Conservation (phyloP, 1,140 invertebrate genomes). For the Zeugodacus cucurbitae region DNA sequence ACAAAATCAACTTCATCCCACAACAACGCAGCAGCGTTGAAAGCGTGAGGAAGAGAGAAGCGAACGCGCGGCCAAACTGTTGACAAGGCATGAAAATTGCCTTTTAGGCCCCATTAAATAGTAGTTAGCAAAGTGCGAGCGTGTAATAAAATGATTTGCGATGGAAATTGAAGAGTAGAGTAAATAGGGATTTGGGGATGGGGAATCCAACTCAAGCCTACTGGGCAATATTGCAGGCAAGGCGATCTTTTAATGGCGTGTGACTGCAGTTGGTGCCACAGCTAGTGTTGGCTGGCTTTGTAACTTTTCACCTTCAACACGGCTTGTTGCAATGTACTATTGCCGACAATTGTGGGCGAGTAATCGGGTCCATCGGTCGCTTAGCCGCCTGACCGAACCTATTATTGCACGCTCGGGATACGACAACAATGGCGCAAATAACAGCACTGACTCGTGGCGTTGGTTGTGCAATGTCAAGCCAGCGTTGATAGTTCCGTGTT, state of each 20-base stretch:
- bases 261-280: background rate
- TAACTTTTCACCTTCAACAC: constrained; percentile 5
- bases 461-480: background rate
- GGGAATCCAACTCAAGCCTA: background rate
- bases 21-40: background rate
- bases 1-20: background rate
- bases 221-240: background rate
- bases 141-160: constrained; percentile 15
- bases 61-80: background rate
- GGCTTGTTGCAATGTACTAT: background rate
- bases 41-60: background rate
- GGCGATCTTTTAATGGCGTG: background rate
- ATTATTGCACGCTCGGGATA: background rate
- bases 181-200: background rate
- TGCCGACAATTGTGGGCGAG: background rate
- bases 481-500: background rate
- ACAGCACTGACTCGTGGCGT: background rate
- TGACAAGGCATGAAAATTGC: constrained; percentile 42
- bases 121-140: constrained; percentile 33
- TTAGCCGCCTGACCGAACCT: background rate
- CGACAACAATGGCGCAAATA: background rate
- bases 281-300: background rate
- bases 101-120: constrained; percentile 38
- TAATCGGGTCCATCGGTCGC: background rate
- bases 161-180: background rate